Base-by-base conservation (phyloP, 2,797 vertebrate genomes). In the Acanthiza pusilla region DNA sequence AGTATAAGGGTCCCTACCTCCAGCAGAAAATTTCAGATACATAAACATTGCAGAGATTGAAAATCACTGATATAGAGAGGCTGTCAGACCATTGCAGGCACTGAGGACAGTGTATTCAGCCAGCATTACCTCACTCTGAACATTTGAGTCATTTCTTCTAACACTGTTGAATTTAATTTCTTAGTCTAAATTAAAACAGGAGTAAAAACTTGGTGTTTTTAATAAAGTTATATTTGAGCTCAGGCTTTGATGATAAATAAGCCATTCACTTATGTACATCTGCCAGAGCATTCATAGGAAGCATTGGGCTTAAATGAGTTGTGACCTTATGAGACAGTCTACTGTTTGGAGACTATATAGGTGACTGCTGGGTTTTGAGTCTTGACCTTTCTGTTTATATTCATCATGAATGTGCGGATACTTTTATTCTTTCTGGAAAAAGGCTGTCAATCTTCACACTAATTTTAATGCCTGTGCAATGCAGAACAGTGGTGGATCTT, bases 371-470 rank as follows among this genome's bases (percentile, higher is more conserved):
- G 95, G 88, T 94, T 96, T 93, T 97, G 96, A 96, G 90, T 94
- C 96, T 93, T 97, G 96, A 97, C 96, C 96, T 96, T 93, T 96
- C 93, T 96, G 96, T 97, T 96, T 95, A 95, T 96, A 93, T 91
- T 95, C 95, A 96, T 97, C 94, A 94, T 97, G 94, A 97, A 92
- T 92, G 95, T 96, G 96, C 1, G 0, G 92, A 96, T 96, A 96
- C 95, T 95, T 96, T 96, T 95, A 96, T 96, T 96, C 95, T 95
- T 97, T 89, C 94, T 45, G 89, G 87, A 58, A 88, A 94, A 92
- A 91, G 93, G 47, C 89, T 96, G 96, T 96, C 89, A 81, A 91
- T 93, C 93, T 96, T 78, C 91, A 84, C 84, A 61, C 90, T 92
- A 25, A 67, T 94, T 92, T 96, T 96, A 95, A 96, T 93, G 91